Evolutionary conservation across 2,888 invertebrate species (phyloP), one percentile per base, ranked within the genome.

Genomic region (Metacarcinus magister): DNA sequence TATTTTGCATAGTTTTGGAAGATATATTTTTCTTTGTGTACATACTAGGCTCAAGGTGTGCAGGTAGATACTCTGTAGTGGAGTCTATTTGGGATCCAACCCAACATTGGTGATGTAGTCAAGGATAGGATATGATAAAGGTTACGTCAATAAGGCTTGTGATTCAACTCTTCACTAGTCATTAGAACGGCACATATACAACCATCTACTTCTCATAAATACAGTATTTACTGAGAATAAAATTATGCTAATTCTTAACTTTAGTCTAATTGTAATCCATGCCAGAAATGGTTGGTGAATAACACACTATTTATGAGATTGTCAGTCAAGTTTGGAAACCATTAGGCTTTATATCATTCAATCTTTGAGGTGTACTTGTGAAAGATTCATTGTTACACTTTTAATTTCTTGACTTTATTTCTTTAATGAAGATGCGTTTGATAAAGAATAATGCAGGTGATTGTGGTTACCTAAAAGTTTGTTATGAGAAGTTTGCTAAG

Each of bases 81-180:
- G 87, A 13, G 87, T 87, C 10, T 87, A 39, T 39, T 87, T 87
- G 13, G 39, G 87, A 39, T 87, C 39, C 87, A 87, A 87, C 87
- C 39, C 8, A 87, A 87, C 87, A 87, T 87, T 87, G 87, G 87
- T 39, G 87, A 39, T 87, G 87, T 87, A 87, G 39, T 4, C 39
- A 23, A 67, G 19, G 0, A 67, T 10, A 39, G 32, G 87, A 87
- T 23, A 60, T 87, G 39, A 32, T 87, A 19, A 4, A 10, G 87
- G 39, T 39, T 87, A 87, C 16, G 10, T 39, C 87, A 87, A 32
- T 87, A 87, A 87, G 87, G 87, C 87, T 87, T 87, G 87, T 87
- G 87, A 87, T 87, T 32, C 32, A 87, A 87, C 87, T 87, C 39
- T 87, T 87, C 87, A 87, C 87, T 87, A 87, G 87, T 87, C 87